A percentile compares a stretch with the other conserved stretches of the same genome.
These are phyloP conservation scores for Mionectes macconnelli DNA, from an alignment of 2,113 vertebrate genomes.

Conservation along the genomic window DNA sequence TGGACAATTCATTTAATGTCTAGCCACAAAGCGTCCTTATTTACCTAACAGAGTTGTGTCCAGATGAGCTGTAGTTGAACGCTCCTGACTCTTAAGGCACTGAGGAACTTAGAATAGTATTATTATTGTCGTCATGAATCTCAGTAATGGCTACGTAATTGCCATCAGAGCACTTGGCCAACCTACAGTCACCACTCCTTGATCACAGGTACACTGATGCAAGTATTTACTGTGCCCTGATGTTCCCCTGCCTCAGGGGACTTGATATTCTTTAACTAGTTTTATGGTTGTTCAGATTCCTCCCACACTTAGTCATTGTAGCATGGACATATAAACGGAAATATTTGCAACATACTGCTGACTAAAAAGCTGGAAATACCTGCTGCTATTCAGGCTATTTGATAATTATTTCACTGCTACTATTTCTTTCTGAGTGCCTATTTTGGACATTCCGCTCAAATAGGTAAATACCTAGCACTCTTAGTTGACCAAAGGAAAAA, in stretches of 20 bases:
- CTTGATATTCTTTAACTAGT: not conserved
- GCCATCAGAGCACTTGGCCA: not conserved
- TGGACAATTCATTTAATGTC: not conserved
- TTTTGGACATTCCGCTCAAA: not conserved
- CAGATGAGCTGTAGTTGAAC: not conserved
- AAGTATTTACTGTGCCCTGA: not conserved
- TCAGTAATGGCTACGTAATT: not conserved
- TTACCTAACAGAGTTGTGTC: not conserved
- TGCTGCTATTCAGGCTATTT: not conserved
- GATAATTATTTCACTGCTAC: not conserved
- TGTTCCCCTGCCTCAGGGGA: not conserved
- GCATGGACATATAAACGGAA: not conserved
- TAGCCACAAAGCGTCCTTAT: not conserved
- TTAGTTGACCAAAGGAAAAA: not conserved
- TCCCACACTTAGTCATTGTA: not conserved
- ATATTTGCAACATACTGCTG: not conserved
- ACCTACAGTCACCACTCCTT: not conserved
- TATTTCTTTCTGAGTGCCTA: not conserved
- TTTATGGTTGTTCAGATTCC: not conserved
- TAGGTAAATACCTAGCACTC: not conserved
- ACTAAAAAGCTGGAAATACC: not conserved
- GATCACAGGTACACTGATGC: not conserved
- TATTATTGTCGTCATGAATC: not conserved
- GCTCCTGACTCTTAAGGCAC: not conserved
- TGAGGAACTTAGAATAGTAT: not conserved